Conservation (phyloP, 2,888 invertebrate species). For the Dione juno region DNA sequence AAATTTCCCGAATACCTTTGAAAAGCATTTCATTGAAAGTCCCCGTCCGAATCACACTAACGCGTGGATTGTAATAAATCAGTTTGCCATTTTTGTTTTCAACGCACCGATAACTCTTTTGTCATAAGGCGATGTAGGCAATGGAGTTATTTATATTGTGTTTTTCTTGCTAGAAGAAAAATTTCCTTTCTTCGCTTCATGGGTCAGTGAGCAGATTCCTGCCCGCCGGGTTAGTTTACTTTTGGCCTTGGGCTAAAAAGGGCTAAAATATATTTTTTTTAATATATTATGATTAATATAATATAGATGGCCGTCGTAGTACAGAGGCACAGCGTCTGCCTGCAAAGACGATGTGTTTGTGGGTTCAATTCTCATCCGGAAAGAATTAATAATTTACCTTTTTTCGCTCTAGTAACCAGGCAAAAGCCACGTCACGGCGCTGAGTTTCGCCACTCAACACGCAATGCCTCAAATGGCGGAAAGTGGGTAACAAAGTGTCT, state of each 20-base stretch:
- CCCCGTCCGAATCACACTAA: constrained; percentile 57
- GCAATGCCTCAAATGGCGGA: too few species aligned
- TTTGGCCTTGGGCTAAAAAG: constrained; percentile 22
- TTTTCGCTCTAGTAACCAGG: too few species aligned
- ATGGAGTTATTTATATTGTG: constrained; percentile 83
- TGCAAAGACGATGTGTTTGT: too few species aligned
- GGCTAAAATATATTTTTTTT: constrained; percentile 13
- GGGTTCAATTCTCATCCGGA: too few species aligned
- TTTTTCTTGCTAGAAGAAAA: constrained; percentile 80
- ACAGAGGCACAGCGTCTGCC: too few species aligned
- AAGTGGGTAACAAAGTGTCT: too few species aligned
- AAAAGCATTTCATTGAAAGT: constrained; percentile 43
- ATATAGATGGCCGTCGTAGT: too few species aligned
- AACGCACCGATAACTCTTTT: constrained; percentile 84
- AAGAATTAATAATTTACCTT: too few species aligned
- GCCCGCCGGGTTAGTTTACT: constrained; percentile 54
- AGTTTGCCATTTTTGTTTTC: constrained; percentile 83
- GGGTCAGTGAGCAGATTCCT: constrained; percentile 82
- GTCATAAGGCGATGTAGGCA: constrained; percentile 83
- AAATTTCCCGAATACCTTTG: background rate
- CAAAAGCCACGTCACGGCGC: too few species aligned
- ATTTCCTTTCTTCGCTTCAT: constrained; percentile 83
- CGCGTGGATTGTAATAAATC: constrained; percentile 72
- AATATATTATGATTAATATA: too few species aligned
- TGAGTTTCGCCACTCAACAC: too few species aligned